A percentile compares a stretch with the other conserved stretches of the same genome.
These are phyloP conservation scores for Phrynocephalus guinanensis DNA, from an alignment of 2,797 vertebrate species.

Conservation along the genomic window DNA sequence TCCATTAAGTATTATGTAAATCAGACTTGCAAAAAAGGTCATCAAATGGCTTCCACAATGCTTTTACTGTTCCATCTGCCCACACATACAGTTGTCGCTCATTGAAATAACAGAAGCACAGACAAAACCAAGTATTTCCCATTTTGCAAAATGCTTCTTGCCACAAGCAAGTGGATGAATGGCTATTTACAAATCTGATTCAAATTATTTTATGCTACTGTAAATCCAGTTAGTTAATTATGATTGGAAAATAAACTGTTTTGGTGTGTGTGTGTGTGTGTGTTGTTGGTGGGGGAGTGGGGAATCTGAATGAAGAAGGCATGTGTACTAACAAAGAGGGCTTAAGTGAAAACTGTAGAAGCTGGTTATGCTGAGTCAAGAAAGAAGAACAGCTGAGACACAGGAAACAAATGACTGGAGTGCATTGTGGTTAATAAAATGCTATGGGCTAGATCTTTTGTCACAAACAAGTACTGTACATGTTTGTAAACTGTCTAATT, in stretches of 20 bases:
- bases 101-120: not conserved
- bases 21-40: not conserved
- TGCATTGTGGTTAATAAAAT: slow-evolving; percentile 34
- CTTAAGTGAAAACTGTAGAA: not conserved
- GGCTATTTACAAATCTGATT: not conserved
- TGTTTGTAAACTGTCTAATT: slow-evolving; percentile 65
- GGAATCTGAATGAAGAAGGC: not conserved
- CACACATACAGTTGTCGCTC: not conserved
- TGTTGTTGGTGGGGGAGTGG: too few relatives aligned
- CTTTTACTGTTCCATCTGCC: not conserved
- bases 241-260: not conserved
- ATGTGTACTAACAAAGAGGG: not conserved
- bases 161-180: not conserved
- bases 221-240: not conserved
- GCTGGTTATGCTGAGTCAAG: not conserved
- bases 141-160: not conserved
- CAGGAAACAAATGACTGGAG: not conserved
- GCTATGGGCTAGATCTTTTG: slow-evolving; percentile 38
- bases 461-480: slow-evolving; percentile 43
- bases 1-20: slow-evolving; percentile 3
- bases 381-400: not conserved
- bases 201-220: not conserved
- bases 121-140: not conserved
- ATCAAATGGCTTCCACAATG: not conserved
- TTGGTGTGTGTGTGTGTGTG: too few relatives aligned